Evolutionary conservation across 2,888 invertebrate species (phyloP), one percentile per base, ranked within the genome.

Genomic region (Heteromyza rotundicornis): DNA sequence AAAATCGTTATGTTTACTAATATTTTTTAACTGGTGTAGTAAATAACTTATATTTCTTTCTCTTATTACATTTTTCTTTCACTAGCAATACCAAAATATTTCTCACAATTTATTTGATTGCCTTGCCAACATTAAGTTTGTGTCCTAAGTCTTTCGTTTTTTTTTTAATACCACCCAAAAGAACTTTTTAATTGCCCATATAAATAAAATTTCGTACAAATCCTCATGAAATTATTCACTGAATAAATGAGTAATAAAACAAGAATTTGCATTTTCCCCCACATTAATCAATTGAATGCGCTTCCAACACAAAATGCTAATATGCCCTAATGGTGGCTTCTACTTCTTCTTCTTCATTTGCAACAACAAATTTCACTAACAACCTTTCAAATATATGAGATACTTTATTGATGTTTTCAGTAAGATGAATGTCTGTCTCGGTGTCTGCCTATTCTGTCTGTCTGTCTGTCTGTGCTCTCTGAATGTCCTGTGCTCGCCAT

Each of bases 401-500:
- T n/a, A 47, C 19, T 47, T 47, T 47, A 47, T 47, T 47, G 47
- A 8, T 47, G 20, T 19, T 47, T 3, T 40, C n/a, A n/a, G 14
- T 40, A 2, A 7, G n/a, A 2, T 17, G 2, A n/a, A 3, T n/a
- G 22, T 2, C 19, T 3, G 14, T 14, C 3, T 7, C 17, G 23
- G 14, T 17, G 19, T 12, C 32, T 10, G 40, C 32, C 35, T 50
- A 10, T 57, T 20, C 8, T 49, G 8, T 40, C 40, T n/a, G n/a
- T n/a, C n/a, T 40, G 40, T n/a, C n/a, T 14, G 8, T 40, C n/a
- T 14, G 16, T n/a, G 3, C n/a, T n/a, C 56, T 5, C 19, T 51
- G 3, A n/a, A 23, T 59, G 47, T 50, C 23, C 51, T 2, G 54
- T 17, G 27, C 61, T 47, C 44, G 17, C 36, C 58, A 67, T 78